Evolutionary conservation across 1,140 invertebrate species (phyloP), one percentile per base, ranked within the genome.

Genomic region (Plectus sambesii): DNA sequence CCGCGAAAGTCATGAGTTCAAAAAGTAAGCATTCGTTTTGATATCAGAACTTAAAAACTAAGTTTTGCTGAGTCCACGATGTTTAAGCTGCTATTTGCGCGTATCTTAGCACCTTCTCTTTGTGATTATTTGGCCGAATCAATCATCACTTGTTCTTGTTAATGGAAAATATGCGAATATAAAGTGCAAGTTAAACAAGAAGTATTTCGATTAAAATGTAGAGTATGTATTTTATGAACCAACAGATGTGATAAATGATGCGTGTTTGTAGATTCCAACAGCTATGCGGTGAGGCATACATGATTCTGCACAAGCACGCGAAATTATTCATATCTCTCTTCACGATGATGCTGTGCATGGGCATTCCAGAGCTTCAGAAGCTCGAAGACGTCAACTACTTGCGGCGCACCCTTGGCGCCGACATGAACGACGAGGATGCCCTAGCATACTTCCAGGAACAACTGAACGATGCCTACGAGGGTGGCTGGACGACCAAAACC

Each of bases 311-410:
- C 24, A 79, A 83, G 67, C 87, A 98, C 68, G 84, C 89, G 12
- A 82, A 85, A 71, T 76, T 98, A 45, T 84, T 98, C 64, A 78
- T 98, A 56, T 94, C 90, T 2, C 74, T 98, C 22, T 96, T 97
- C 73, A 87, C 87, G 4, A 89, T 98, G 85, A 97, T 99, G 92
- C 24, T 96, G 62, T 90, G 87, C 12, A 94, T 90, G 38, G 92
- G 90, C 42, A 79, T 99, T 58, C 87, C 90, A 5, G 93, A 98
- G 59, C 67, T 80, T 26, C 74, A 77, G 50, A 88, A 85, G 0
- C 82, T 92, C 62, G 88, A 92, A 65, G 92, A 98, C 72, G 77
- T 94, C 27, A 83, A 85, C 36, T 82, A 83, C 69, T 76, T 97
- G 40, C 75, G 87, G 53, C 88, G 92, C 64, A 93, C 89, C 47